Conservation (phyloP, 2,888 invertebrate species). For the Antitype chi region DNA sequence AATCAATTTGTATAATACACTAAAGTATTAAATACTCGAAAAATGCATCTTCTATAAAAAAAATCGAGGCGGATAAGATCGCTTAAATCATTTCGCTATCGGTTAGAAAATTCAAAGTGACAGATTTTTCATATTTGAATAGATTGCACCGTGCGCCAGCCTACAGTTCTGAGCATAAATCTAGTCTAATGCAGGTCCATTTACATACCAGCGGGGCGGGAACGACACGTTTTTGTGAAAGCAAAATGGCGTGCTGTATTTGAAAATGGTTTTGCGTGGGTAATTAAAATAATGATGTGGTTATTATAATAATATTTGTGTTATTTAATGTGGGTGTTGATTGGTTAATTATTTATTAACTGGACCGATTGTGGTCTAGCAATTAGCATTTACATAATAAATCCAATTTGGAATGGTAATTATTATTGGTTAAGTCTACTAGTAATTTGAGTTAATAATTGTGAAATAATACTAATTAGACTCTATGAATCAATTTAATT, state of each 20-base stretch:
- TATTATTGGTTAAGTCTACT: not conserved
- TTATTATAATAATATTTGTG: not conserved
- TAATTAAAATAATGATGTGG: conserved; percentile 27
- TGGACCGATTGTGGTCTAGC: not conserved
- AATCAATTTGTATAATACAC: no score
- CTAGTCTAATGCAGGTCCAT: conserved; percentile 35
- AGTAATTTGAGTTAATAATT: not conserved
- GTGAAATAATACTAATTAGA: not conserved
- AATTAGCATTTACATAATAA: not conserved
- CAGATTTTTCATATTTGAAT: conserved; percentile 42
- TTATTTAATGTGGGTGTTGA: not conserved
- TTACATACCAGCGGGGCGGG: conserved; percentile 46
- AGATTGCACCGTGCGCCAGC: conserved; percentile 24
- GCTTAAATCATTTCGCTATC: conserved; percentile 28
- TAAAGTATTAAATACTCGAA: no score
- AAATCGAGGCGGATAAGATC: not conserved
- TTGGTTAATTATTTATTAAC: not conserved
- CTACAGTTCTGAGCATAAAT: conserved; percentile 52
- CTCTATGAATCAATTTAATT: no score
- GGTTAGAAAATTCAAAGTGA: conserved; percentile 18
- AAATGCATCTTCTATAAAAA: not conserved
- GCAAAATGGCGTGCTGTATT: conserved; percentile 36
- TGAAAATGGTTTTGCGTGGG: conserved; percentile 18
- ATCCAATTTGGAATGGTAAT: not conserved
- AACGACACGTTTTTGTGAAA: conserved; percentile 51